Conservation (phyloP, 2,888 invertebrate genomes). For the Neria commutata region DNA sequence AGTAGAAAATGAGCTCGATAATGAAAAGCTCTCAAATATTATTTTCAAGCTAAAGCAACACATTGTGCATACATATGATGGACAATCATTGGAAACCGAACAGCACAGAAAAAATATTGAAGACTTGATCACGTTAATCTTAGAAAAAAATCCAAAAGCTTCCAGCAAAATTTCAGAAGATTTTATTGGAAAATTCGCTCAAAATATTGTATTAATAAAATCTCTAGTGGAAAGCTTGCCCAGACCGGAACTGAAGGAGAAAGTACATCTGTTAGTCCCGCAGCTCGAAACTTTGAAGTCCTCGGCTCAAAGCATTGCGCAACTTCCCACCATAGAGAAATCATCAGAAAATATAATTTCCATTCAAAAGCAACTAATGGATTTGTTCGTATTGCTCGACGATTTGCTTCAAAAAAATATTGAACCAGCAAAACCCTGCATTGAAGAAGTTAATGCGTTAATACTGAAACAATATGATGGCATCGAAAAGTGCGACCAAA, state of each 20-base stretch:
- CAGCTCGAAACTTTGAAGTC: constrained; percentile 35
- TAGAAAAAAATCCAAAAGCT: constrained; percentile 32
- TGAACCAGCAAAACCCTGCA: constrained; percentile 20
- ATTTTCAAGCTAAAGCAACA: constrained; percentile 51
- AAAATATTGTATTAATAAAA: constrained; percentile 30
- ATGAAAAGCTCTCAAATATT: constrained; percentile 37
- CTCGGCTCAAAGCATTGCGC: constrained; percentile 32
- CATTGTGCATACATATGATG: constrained; percentile 56
- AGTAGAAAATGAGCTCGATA: constrained; percentile 31
- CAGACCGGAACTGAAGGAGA: constrained; percentile 29
- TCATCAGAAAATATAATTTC: constrained; percentile 48
- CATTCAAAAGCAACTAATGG: constrained; percentile 52
- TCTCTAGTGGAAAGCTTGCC: constrained; percentile 28
- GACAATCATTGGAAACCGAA: constrained; percentile 30
- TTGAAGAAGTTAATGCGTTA: constrained; percentile 36
- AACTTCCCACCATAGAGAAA: constrained; percentile 35
- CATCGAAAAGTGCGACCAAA: constrained; percentile 37
- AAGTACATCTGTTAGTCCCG: constrained; percentile 30
- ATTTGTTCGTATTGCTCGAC: constrained; percentile 49
- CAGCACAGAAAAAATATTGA: constrained; percentile 28
- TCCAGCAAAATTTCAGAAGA: constrained; percentile 23
- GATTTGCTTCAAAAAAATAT: constrained; percentile 39
- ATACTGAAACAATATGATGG: constrained; percentile 39
- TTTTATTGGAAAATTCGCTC: constrained; percentile 34
- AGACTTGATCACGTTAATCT: constrained; percentile 32